Evolutionary conservation across 2,113 vertebrate genomes (phyloP).

Genomic region (Vulpes ferrilata): DNA sequence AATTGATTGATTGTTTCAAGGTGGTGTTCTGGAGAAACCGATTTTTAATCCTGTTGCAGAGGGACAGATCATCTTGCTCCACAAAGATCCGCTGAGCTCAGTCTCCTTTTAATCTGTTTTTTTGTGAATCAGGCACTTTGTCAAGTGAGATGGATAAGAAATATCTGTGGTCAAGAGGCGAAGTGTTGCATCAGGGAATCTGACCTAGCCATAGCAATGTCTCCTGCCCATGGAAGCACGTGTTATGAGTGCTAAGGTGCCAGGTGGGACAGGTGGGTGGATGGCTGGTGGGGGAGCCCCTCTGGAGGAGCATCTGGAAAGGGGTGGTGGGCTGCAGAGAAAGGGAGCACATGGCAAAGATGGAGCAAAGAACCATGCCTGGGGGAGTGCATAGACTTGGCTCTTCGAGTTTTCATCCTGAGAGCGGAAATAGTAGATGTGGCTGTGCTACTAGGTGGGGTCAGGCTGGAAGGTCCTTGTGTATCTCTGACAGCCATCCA

Average conservation of each 20-base stretch:
- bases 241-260: too few species aligned
- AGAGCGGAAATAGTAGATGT: neutral
- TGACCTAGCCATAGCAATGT: neutral
- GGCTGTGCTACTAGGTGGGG: accelerated
- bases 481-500: neutral
- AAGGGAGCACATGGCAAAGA: neutral
- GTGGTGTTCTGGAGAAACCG: neutral
- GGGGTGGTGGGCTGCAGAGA: neutral
- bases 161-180: neutral
- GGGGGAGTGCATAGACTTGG: accelerated
- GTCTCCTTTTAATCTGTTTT: neutral
- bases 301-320: too few species aligned
- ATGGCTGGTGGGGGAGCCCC: too few species aligned
- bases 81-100: neutral
- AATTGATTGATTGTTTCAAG: neutral
- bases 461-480: neutral
- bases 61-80: neutral
- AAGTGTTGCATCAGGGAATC: neutral
- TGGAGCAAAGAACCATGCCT: neutral
- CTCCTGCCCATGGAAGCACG: neutral
- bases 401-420: neutral
- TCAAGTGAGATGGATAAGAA: neutral
- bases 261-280: neutral
- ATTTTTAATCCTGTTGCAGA: neutral
- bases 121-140: neutral